These are phyloP conservation scores for Notiomystis cincta DNA, from an alignment of 2,113 vertebrate species.

Conservation along the genomic window DNA sequence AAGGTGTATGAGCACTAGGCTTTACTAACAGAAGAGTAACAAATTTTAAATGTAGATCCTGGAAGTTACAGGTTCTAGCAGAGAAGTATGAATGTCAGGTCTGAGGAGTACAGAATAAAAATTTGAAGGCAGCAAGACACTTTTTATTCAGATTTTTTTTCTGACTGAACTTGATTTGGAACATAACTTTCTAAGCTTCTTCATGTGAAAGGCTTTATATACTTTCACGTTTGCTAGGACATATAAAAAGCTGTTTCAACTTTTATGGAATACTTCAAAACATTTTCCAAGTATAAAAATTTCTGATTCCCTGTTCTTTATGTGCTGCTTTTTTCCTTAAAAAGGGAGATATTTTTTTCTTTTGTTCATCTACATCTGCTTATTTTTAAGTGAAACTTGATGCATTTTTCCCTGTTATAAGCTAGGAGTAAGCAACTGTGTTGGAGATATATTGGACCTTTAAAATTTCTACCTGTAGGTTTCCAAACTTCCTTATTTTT, in stretches of 20 bases:
- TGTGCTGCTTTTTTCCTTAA: not conserved
- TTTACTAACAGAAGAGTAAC: conserved; percentile 10
- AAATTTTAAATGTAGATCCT: not conserved
- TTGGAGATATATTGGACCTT: not conserved
- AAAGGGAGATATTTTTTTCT: not conserved
- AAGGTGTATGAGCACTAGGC: not conserved
- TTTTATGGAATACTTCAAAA: not conserved
- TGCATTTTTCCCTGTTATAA: not conserved
- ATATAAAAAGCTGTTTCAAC: not conserved
- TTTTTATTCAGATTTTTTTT: not conserved
- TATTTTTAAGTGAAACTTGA: not conserved
- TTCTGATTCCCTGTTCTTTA: not conserved
- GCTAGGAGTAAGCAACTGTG: not conserved
- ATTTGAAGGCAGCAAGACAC: not conserved
- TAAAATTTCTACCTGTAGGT: not conserved
- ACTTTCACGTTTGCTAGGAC: not conserved
- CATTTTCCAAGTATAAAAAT: not conserved
- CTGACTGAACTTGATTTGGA: not conserved
- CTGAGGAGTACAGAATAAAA: conserved; percentile 12
- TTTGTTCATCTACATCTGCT: not conserved
- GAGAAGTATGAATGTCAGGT: conserved; percentile 37
- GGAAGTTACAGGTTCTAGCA: not conserved
- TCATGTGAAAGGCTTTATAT: not conserved
- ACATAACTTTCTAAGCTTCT: not conserved
- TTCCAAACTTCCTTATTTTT: not conserved